These are phyloP conservation scores for Enteromius thamalakanensis DNA, from an alignment of 2,797 vertebrate species.

Conservation along the genomic window DNA sequence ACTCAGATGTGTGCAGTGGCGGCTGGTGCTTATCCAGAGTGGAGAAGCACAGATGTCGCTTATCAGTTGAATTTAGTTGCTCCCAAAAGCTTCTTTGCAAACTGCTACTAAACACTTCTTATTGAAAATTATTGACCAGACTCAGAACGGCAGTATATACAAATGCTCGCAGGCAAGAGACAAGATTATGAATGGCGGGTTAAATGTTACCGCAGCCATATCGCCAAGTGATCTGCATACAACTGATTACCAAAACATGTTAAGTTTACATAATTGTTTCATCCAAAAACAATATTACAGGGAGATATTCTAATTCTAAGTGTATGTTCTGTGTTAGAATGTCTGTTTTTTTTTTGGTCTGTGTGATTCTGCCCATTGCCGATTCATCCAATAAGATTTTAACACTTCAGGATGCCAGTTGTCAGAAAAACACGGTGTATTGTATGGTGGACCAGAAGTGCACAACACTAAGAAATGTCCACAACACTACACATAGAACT, in stretches of 20 bases:
- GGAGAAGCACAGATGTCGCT: constrained; percentile 34
- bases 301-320: neutral
- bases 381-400: neutral
- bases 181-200: neutral
- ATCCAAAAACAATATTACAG: neutral
- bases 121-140: neutral
- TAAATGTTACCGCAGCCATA: neutral
- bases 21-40: constrained; percentile 28
- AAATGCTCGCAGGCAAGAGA: constrained; percentile 4
- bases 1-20: constrained; percentile 32
- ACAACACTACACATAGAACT: neutral
- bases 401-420: neutral
- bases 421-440: neutral
- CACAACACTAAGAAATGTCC: neutral
- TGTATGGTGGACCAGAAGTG: neutral
- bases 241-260: neutral
- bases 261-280: neutral
- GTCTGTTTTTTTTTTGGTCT: neutral
- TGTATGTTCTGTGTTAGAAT: neutral
- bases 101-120: constrained; percentile 25
- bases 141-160: neutral
- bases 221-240: neutral
- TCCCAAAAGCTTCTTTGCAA: constrained; percentile 21
- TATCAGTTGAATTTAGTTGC: constrained; percentile 25
- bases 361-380: neutral